Conservation (phyloP, 2,113 vertebrate genomes). For the Microtus montanus region DNA sequence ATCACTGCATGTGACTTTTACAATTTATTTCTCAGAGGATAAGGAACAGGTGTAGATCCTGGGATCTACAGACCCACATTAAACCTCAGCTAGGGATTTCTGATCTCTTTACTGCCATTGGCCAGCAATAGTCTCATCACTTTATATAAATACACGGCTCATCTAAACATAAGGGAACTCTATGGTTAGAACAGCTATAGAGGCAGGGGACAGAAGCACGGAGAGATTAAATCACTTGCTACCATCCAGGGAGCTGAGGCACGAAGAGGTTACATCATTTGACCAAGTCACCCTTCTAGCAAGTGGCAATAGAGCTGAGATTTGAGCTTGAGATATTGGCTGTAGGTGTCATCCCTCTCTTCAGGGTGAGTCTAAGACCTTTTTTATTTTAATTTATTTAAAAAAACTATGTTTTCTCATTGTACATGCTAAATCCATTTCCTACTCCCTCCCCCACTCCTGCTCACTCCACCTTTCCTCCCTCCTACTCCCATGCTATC, state of each 20-base stretch:
- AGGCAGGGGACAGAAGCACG: not conserved
- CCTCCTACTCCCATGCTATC: too few relatives aligned
- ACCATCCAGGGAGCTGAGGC: not conserved
- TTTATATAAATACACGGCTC: not conserved
- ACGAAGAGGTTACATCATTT: not conserved
- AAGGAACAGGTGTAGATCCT: not conserved
- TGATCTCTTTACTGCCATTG: not conserved
- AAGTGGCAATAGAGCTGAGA: not conserved
- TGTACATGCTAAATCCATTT: too few relatives aligned
- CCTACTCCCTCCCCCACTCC: too few relatives aligned
- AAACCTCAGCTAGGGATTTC: not conserved
- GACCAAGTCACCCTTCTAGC: not conserved
- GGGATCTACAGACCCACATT: not conserved
- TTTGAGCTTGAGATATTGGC: not conserved
- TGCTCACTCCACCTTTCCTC: too few relatives aligned
- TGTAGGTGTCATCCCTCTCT: not conserved
- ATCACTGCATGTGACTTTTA: not conserved
- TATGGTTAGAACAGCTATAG: not conserved
- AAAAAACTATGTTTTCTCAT: too few relatives aligned
- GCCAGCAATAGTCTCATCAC: not conserved
- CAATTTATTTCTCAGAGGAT: not conserved
- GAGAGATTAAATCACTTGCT: not conserved
- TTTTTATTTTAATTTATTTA: not conserved
- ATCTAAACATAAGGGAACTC: not conserved
- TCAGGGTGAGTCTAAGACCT: not conserved